phyloP scores from a whole-genome alignment of 2,888 invertebrate genomes.

The Oxycera nigricornis region DNA sequence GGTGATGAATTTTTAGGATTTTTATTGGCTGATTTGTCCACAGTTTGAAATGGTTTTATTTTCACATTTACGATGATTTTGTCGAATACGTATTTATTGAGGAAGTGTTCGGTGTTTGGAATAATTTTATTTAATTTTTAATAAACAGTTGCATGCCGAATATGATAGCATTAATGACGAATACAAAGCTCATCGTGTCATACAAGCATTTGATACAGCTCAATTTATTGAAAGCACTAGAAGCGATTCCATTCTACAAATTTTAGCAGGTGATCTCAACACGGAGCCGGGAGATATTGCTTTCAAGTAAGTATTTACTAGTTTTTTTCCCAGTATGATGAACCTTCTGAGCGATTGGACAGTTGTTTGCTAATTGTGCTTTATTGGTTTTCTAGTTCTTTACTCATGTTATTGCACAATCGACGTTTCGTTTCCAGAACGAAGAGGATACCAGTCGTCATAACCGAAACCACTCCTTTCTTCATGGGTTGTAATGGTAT shows the following conservation, averaged over 20 bases:
- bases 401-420: no score
- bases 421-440: no score
- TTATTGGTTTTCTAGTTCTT: no score
- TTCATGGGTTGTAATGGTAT: no score
- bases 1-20: not conserved
- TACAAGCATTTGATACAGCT: conserved; percentile 93
- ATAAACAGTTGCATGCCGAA: conserved; percentile 88
- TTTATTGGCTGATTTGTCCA: not conserved
- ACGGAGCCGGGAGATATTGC: conserved; percentile 86
- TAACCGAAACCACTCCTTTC: no score
- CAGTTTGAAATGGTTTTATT: no score
- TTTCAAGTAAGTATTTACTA: conserved; percentile 66
- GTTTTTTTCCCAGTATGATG: no score
- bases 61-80: no score
- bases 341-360: no score
- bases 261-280: conserved; percentile 95
- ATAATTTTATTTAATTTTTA: not conserved
- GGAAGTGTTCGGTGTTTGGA: not conserved
- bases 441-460: no score
- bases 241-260: conserved; percentile 77
- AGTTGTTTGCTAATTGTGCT: no score
- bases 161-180: conserved; percentile 85
- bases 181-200: conserved; percentile 89
- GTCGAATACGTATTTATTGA: not conserved
- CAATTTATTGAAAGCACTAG: conserved; percentile 91